Evolutionary conservation across 2,797 vertebrate genomes (phyloP).

Genomic region (Merluccius polli): DNA sequence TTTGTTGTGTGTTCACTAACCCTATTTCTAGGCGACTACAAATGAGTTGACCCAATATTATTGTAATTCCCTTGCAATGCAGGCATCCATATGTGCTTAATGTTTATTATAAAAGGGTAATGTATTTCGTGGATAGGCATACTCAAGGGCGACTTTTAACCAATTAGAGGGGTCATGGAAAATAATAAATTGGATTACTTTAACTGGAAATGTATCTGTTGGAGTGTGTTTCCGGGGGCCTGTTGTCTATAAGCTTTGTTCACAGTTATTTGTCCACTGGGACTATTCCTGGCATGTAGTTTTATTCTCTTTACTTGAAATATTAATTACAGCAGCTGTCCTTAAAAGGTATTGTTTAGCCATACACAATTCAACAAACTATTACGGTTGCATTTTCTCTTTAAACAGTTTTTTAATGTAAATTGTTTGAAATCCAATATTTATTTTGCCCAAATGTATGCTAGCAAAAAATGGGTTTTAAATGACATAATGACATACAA

Average conservation of each 20-base stretch:
- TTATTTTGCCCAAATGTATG: background rate
- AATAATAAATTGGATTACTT: background rate
- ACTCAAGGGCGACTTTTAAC: background rate
- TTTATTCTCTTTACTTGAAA: background rate
- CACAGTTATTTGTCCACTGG: background rate
- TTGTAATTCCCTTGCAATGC: background rate
- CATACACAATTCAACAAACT: background rate
- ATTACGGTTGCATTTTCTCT: background rate
- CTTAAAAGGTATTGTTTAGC: background rate
- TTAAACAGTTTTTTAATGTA: too few relatives aligned
- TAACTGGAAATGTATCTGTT: background rate
- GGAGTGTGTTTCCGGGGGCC: background rate
- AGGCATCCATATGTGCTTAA: background rate
- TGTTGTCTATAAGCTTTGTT: background rate
- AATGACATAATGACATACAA: background rate
- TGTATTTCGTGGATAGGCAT: background rate
- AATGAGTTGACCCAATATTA: background rate
- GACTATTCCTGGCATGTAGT: background rate
- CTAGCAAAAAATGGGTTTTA: background rate
- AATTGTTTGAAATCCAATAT: too few relatives aligned
- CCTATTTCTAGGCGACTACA: too few relatives aligned
- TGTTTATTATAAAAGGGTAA: background rate
- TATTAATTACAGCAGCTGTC: background rate
- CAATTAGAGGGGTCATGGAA: background rate
- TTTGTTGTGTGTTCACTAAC: background rate